These are phyloP conservation scores for Polyergus mexicanus DNA, from an alignment of 1,140 invertebrate species.

Conservation along the genomic window DNA sequence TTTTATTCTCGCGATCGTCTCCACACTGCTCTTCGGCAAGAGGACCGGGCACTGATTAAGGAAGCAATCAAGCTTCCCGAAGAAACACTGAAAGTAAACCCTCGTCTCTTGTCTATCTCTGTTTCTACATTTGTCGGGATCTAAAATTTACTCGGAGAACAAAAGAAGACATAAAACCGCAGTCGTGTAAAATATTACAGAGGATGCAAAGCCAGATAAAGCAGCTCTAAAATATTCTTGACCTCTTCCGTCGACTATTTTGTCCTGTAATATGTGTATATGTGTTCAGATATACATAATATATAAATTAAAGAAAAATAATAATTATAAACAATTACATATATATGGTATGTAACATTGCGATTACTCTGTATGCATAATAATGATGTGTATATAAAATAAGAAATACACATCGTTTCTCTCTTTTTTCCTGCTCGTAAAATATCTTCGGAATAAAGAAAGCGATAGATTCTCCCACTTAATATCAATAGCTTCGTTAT, in stretches of 20 bases:
- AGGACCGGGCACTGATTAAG: not conserved
- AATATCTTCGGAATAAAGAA: not conserved
- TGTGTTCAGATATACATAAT: not conserved
- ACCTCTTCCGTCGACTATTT: not conserved
- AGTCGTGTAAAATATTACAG: conserved; percentile 2
- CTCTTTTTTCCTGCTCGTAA: not conserved
- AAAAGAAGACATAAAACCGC: not conserved
- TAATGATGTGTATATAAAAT: no score
- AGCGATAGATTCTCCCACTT: no score
- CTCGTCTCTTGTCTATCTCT: not conserved
- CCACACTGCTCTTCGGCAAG: not conserved
- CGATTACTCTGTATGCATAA: not conserved
- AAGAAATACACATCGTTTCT: not conserved
- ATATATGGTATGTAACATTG: not conserved
- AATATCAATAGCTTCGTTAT: no score
- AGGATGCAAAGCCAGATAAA: not conserved
- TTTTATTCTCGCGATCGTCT: not conserved
- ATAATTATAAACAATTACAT: not conserved
- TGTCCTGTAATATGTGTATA: not conserved
- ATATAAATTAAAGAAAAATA: no score
- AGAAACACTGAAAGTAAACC: not conserved
- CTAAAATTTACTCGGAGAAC: not conserved
- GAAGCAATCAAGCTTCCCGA: conserved; percentile 25
- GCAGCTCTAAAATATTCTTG: not conserved
- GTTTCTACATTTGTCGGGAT: not conserved